Conservation (phyloP, 92 coral and sea anemone genomes). For the Epizoanthus fatuus region DNA sequence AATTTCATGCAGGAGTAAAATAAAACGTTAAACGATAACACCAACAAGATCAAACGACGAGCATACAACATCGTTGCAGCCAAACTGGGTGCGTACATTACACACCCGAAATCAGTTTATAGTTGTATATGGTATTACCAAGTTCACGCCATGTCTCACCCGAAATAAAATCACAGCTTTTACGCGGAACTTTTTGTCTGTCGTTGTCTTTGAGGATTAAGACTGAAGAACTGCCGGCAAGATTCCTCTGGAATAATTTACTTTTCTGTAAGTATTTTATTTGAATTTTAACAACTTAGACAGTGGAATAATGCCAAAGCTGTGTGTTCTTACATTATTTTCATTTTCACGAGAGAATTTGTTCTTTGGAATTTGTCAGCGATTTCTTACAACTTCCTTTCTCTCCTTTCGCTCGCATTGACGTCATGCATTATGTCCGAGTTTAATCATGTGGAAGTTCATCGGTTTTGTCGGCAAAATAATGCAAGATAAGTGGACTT, state of each 20-base stretch:
- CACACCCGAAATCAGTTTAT: too few relatives aligned
- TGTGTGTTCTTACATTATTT: background rate
- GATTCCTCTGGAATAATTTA: background rate
- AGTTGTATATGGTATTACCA: too few relatives aligned
- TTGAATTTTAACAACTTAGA: background rate
- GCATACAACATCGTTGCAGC: too few relatives aligned
- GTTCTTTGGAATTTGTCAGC: background rate
- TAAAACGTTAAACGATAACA: too few relatives aligned
- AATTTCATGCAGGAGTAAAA: too few relatives aligned
- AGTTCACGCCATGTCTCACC: too few relatives aligned
- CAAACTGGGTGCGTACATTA: too few relatives aligned
- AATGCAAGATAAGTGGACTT: background rate
- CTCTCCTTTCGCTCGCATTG: background rate
- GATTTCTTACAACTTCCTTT: background rate
- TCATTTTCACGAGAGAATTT: background rate
- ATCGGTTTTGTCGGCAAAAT: constrained; percentile 6
- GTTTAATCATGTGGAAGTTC: background rate
- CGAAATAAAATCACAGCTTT: too few relatives aligned
- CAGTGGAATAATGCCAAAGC: background rate
- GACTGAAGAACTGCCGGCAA: too few relatives aligned
- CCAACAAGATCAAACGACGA: too few relatives aligned
- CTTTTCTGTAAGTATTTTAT: background rate
- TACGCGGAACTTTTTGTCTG: too few relatives aligned
- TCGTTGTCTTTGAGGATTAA: too few relatives aligned
- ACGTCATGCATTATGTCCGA: constrained; percentile 31